phyloP scores from a whole-genome alignment of 1,140 invertebrate species.

The Brachionus rubens region DNA sequence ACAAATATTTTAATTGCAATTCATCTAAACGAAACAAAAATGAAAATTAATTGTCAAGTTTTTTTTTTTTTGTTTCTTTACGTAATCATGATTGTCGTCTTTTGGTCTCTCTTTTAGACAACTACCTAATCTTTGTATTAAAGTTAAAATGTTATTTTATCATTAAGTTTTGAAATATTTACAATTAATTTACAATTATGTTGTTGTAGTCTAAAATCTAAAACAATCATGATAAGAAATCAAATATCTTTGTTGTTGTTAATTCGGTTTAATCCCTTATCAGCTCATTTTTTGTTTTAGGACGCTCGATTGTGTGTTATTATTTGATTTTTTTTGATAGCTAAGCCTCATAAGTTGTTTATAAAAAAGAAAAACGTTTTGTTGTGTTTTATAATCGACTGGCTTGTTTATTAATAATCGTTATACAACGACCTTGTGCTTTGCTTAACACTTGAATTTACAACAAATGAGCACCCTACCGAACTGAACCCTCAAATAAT shows the following conservation, averaged over 20 bases:
- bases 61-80: neutral
- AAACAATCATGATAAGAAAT: conserved; percentile 26
- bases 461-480: too few relatives aligned
- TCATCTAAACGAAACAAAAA: conserved; percentile 17
- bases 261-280: conserved; percentile 31
- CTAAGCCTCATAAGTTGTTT: too few relatives aligned
- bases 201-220: neutral
- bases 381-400: too few relatives aligned
- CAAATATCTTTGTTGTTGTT: neutral
- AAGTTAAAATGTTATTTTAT: conserved; percentile 33
- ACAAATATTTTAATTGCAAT: conserved; percentile 38
- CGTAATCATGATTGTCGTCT: neutral
- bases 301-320: too few relatives aligned
- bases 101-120: neutral
- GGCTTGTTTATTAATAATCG: too few relatives aligned
- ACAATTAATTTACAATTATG: neutral
- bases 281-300: neutral
- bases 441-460: too few relatives aligned
- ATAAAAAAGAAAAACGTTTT: too few relatives aligned
- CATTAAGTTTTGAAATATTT: conserved; percentile 15
- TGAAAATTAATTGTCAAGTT: conserved; percentile 29
- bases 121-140: neutral
- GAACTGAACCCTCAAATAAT: too few relatives aligned
- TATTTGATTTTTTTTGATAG: too few relatives aligned
- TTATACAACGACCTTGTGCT: too few relatives aligned